Conservation (phyloP, 2,888 invertebrate genomes). For the Stratiomys singularior region DNA sequence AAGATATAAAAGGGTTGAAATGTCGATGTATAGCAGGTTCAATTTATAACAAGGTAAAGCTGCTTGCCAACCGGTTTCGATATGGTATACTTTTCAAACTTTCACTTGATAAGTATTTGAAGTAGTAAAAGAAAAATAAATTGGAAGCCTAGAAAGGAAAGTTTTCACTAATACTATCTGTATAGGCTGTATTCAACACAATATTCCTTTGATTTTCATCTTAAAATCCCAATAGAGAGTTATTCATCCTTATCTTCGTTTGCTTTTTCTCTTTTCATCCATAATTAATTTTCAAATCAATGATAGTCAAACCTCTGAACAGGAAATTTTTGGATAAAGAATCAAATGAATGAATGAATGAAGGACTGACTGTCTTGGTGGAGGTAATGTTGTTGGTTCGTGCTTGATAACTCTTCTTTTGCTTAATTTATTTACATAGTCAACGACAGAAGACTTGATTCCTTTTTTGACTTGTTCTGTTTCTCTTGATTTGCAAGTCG, state of each 20-base stretch:
- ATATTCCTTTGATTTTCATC: slow-evolving; percentile 19
- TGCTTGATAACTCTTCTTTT: background rate
- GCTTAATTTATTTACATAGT: background rate
- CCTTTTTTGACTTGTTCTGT: background rate
- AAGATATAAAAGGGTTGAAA: no score
- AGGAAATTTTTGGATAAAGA: slow-evolving; percentile 4
- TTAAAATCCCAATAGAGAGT: slow-evolving; percentile 38
- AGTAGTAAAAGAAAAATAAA: no score
- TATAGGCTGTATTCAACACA: background rate
- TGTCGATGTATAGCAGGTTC: background rate
- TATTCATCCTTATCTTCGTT: slow-evolving; percentile 45
- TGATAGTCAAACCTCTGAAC: slow-evolving; percentile 33
- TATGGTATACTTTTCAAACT: background rate
- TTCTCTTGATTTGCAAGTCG: background rate
- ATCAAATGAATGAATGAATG: background rate
- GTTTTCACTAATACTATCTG: no score
- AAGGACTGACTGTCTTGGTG: background rate
- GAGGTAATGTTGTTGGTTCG: background rate
- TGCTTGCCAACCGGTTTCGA: background rate
- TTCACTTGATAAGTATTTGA: background rate
- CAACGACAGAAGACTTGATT: no score
- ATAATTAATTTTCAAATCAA: slow-evolving; percentile 52
- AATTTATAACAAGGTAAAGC: background rate
- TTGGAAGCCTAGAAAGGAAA: no score
- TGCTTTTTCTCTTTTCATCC: slow-evolving; percentile 31